Conservation (phyloP, 2,888 invertebrate species). For the Listrodromus nycthemerus region DNA sequence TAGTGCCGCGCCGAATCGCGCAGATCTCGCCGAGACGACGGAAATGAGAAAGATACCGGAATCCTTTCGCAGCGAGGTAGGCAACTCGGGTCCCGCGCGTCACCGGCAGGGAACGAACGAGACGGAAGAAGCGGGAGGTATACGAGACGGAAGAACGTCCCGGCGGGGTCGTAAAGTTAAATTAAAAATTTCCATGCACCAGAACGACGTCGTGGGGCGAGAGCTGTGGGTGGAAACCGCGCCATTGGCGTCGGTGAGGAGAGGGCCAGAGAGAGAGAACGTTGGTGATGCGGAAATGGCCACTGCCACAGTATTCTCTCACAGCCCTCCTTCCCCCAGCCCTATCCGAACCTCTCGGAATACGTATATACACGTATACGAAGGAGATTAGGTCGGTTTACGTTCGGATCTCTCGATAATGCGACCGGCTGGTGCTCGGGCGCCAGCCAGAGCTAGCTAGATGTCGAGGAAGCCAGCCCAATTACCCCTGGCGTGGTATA, state of each 20-base stretch:
- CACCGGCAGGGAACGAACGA: slow-evolving; percentile 31
- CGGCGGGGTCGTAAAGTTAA: slow-evolving; percentile 75
- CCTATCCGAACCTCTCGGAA: not conserved
- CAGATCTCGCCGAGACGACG: slow-evolving; percentile 52
- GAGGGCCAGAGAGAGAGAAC: slow-evolving; percentile 45
- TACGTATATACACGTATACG: slow-evolving; percentile 29
- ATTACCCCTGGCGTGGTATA: slow-evolving; percentile 64
- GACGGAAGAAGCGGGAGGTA: slow-evolving; percentile 13
- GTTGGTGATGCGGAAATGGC: slow-evolving; percentile 59
- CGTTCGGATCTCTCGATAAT: slow-evolving; percentile 70
- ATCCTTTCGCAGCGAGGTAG: slow-evolving; percentile 25
- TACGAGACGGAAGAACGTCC: slow-evolving; percentile 61
- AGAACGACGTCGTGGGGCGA: slow-evolving; percentile 52
- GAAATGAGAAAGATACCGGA: slow-evolving; percentile 60
- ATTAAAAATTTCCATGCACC: slow-evolving; percentile 75
- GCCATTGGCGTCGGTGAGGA: slow-evolving; percentile 32
- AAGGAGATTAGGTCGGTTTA: slow-evolving; percentile 70
- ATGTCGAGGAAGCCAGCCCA: slow-evolving; percentile 65
- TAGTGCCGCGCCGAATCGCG: not conserved
- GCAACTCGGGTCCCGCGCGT: not conserved
- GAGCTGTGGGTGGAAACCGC: not conserved
- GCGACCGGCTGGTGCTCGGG: slow-evolving; percentile 62
- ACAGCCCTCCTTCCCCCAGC: not conserved
- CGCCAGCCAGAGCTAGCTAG: slow-evolving; percentile 44
- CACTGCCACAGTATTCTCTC: slow-evolving; percentile 45